These are phyloP conservation scores for Lysiphlebus fabarum DNA, from an alignment of 1,140 invertebrate genomes.

Conservation along the genomic window DNA sequence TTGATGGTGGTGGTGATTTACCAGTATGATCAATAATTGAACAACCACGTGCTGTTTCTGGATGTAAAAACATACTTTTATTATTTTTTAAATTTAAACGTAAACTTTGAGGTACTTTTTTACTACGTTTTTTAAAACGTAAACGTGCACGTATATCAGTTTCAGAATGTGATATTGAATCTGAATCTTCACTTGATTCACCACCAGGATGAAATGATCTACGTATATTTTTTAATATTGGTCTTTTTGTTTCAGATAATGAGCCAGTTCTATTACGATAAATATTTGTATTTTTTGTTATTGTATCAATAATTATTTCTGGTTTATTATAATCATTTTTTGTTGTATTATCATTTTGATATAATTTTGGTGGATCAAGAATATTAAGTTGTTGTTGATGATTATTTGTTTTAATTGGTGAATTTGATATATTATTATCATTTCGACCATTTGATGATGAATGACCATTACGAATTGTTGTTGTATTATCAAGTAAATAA, in stretches of 20 bases:
- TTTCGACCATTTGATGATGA: too few species aligned
- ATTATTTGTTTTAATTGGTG: too few species aligned
- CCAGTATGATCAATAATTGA: conserved; percentile 42
- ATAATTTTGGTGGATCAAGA: conserved; percentile 47
- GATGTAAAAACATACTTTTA: conserved; percentile 28
- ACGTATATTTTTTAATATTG: conserved; percentile 38
- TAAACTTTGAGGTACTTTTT: conserved; percentile 40
- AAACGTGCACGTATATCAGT: conserved; percentile 48
- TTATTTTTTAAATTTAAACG: conserved; percentile 43
- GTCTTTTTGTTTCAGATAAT: conserved; percentile 44
- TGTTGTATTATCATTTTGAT: conserved; percentile 41
- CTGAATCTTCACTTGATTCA: conserved; percentile 52
- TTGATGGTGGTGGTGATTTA: conserved; percentile 51
- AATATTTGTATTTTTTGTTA: conserved; percentile 29
- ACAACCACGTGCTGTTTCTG: conserved; percentile 32
- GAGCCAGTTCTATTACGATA: conserved; percentile 49
- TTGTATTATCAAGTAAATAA: too few species aligned
- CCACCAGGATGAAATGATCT: conserved; percentile 48
- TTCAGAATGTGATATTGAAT: conserved; percentile 51
- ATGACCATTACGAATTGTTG: too few species aligned
- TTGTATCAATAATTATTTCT: conserved; percentile 32
- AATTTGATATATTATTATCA: too few species aligned
- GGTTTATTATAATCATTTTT: conserved; percentile 31
- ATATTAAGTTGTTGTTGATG: conserved; percentile 38
- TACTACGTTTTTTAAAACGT: conserved; percentile 41